Percentiles rank a stretch among this genome's conserved stretches.
These are phyloP conservation scores for Bombus fervidus DNA, from an alignment of 1,140 invertebrate genomes.

Conservation along the genomic window DNA sequence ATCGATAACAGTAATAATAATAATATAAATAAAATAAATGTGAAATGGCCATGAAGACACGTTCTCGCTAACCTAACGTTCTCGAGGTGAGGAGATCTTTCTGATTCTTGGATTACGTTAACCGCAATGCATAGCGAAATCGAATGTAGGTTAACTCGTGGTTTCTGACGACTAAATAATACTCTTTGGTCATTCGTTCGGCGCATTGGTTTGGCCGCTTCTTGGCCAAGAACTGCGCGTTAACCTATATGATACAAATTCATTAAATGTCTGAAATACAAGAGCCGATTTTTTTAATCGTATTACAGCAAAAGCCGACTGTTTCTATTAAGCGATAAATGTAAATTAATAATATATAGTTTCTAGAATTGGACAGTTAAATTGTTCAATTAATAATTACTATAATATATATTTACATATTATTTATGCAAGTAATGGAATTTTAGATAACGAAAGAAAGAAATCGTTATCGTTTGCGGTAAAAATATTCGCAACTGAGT, in stretches of 20 bases:
- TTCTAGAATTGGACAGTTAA: too few species aligned
- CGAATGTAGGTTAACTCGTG: constrained; percentile 48
- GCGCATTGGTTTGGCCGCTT: constrained; percentile 44
- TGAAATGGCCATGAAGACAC: constrained; percentile 24
- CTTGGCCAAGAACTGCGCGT: constrained; percentile 9
- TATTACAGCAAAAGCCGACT: not conserved
- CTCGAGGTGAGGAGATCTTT: constrained; percentile 28
- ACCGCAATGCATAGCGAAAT: constrained; percentile 30
- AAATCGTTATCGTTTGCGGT: too few species aligned
- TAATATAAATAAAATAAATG: constrained; percentile 6
- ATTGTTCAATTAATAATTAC: too few species aligned
- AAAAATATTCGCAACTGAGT: too few species aligned
- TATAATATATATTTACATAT: too few species aligned
- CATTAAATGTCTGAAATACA: not conserved
- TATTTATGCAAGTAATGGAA: too few species aligned
- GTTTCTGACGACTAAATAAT: constrained; percentile 31
- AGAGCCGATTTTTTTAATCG: not conserved
- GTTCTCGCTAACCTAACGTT: constrained; percentile 27
- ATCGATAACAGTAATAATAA: too few species aligned
- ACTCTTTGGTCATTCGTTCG: constrained; percentile 12
- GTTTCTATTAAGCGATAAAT: too few species aligned
- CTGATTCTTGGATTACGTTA: constrained; percentile 41
- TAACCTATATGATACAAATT: not conserved
- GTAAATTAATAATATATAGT: too few species aligned
- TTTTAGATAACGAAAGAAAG: too few species aligned